Evolutionary conservation across 2,888 invertebrate species (phyloP), one percentile per base, ranked within the genome.

Genomic region (Leptopterna dolabrata): DNA sequence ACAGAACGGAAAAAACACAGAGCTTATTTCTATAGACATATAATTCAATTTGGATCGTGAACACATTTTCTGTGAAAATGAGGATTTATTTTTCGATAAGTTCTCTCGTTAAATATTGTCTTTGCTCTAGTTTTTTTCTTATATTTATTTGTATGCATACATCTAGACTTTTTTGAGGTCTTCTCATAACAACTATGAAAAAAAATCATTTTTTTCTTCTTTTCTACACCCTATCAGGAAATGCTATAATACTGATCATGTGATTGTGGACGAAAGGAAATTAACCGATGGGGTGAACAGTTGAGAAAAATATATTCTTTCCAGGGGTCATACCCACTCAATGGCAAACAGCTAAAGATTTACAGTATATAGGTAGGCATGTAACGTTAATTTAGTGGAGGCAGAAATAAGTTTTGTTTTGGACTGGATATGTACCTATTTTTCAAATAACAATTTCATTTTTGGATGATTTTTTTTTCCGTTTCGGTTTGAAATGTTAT

Each of bases 121-220:
- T 36, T 85, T 41, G 71, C 85, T 85, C 85, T 85, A 85, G 85
- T 45, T 73, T 85, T 85, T 71, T 71, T 47, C 85, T 55, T 81
- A 55, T n/a, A 81, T 73, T 36, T 85, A 73, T 43, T 19, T 30
- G 45, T 85, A 85, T 73, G 73, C 85, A 73, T 85, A 85, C 76
- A 85, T 27, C 73, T 85, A 85, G 85, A 85, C 85, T 85, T 85
- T 85, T 85, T 85, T 85, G 85, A 85, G 85, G 85, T 85, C 85
- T 71, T 85, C 85, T 85, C 85, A 85, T 85, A 85, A 85, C 76
- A 85, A 85, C 85, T 85, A 85, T 73, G 71, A 76, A 85, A 71
- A 85, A 71, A 71, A 30, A 29, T 36, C 36, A 71, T 36, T 51
- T 45, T 30, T 30, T 71, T 71, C 29, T 13, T 78, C 51, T 51